Conservation (phyloP, 2,113 vertebrate species). For the Nestor notabilis region DNA sequence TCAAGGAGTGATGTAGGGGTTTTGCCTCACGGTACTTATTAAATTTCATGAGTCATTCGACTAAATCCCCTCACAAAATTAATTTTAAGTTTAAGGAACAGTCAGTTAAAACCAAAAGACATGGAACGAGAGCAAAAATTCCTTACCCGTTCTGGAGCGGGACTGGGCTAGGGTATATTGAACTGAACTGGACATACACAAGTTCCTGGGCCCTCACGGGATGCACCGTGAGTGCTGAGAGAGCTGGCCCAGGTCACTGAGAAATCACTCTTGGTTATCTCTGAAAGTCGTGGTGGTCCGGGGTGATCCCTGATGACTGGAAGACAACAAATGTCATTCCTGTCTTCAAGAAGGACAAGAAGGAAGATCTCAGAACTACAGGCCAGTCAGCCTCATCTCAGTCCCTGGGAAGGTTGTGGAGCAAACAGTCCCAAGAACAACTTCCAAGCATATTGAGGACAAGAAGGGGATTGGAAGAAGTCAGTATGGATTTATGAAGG, state of each 20-base stretch:
- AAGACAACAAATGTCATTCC: background rate
- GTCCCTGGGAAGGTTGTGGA: accelerated
- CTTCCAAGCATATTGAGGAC: background rate
- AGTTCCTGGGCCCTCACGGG: background rate
- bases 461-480: background rate
- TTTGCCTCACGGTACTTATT: background rate
- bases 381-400: background rate
- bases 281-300: accelerated
- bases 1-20: background rate
- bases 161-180: accelerated
- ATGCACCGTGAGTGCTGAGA: background rate
- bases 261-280: background rate
- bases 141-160: accelerated
- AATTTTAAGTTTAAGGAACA: background rate
- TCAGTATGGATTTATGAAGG: background rate
- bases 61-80: background rate
- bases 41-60: background rate
- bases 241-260: background rate
- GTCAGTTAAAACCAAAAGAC: background rate
- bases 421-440: background rate
- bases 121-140: background rate
- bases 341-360: background rate
- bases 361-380: background rate
- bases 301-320: background rate
- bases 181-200: background rate